These are phyloP conservation scores for Cantharis flavilabris DNA, from an alignment of 2,888 invertebrate species.

Conservation along the genomic window DNA sequence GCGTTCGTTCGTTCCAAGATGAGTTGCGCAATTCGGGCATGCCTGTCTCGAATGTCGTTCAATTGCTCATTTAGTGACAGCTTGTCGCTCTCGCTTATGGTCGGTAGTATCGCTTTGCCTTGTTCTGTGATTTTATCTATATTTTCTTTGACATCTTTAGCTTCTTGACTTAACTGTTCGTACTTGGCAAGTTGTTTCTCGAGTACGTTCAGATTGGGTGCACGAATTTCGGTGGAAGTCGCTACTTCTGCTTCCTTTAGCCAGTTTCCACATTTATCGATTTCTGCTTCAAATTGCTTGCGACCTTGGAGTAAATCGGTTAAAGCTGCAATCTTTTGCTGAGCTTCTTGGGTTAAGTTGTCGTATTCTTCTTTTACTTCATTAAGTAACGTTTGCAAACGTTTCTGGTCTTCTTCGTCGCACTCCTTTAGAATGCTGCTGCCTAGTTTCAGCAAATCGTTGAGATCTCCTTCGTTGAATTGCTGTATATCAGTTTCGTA, in stretches of 20 bases:
- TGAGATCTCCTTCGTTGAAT: constrained; percentile 75
- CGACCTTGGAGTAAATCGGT: constrained; percentile 76
- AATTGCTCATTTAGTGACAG: constrained; percentile 80
- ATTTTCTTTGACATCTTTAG: constrained; percentile 70
- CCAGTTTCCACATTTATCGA: constrained; percentile 85
- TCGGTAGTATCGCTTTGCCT: constrained; percentile 77
- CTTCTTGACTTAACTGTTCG: constrained; percentile 75
- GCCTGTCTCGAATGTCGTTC: constrained; percentile 77
- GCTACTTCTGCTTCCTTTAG: constrained; percentile 88
- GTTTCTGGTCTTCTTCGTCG: constrained; percentile 69
- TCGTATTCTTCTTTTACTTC: constrained; percentile 75
- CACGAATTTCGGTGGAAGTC: constrained; percentile 78
- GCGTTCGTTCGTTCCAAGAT: constrained; percentile 77
- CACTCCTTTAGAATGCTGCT: constrained; percentile 81
- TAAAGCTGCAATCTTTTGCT: constrained; percentile 72
- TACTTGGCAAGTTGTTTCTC: constrained; percentile 90
- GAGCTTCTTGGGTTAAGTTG: constrained; percentile 72
- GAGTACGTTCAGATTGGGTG: constrained; percentile 78
- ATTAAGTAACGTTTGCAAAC: constrained; percentile 68
- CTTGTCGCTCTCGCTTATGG: constrained; percentile 84
- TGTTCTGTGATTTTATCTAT: constrained; percentile 78
- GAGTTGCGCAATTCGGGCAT: constrained; percentile 72
- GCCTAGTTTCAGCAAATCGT: constrained; percentile 77
- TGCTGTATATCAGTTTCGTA: constrained; percentile 77
- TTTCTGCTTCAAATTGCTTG: constrained; percentile 79